Evolutionary conservation across 2,113 vertebrate genomes (phyloP).

Genomic region (Phaethon lepturus): DNA sequence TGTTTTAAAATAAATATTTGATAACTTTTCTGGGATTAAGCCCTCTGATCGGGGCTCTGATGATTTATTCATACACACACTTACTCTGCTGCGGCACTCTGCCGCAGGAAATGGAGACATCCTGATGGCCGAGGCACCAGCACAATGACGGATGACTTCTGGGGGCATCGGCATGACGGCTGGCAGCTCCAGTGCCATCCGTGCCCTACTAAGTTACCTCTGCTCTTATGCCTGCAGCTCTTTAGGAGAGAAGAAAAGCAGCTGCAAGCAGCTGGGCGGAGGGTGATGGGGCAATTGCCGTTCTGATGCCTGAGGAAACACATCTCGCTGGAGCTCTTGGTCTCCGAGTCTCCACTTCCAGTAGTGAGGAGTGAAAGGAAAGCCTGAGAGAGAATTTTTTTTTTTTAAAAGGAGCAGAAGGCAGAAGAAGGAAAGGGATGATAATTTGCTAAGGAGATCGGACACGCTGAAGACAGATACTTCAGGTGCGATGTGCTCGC

Average conservation of each 20-base stretch:
- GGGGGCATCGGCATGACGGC: rapidly evolving
- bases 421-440: background rate
- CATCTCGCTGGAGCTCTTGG: background rate
- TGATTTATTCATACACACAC: background rate
- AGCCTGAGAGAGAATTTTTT: background rate
- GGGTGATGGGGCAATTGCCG: background rate
- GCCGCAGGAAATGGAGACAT: background rate
- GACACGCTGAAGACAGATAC: background rate
- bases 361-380: background rate
- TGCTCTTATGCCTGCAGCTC: background rate
- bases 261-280: background rate
- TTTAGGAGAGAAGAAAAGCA: background rate
- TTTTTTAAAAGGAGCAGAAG: background rate
- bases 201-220: background rate
- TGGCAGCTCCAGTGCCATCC: background rate
- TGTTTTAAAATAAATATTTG: conserved; percentile 47
- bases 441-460: background rate
- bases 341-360: background rate
- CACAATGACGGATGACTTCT: background rate
- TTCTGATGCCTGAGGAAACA: background rate
- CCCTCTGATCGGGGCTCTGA: background rate
- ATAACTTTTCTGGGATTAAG: conserved; percentile 7
- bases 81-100: background rate
- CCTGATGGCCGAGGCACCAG: background rate
- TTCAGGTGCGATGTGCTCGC: background rate